Evolutionary conservation across 2,797 vertebrate genomes (phyloP).

Genomic region (Pseudochirops cupreus): DNA sequence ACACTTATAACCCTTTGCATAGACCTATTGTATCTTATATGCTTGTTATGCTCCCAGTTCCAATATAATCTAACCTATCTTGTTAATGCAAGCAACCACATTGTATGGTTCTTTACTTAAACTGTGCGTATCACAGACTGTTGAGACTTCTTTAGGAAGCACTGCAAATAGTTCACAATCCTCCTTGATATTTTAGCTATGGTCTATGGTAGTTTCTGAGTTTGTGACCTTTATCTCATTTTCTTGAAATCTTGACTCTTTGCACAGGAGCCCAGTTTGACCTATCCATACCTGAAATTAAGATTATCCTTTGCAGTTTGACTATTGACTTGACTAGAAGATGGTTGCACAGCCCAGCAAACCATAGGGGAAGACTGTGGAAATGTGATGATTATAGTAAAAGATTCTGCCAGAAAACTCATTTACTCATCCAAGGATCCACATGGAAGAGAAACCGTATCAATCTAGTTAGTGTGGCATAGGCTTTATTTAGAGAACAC

Average conservation of each 20-base stretch:
- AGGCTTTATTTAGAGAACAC: neutral
- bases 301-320: slow-evolving; percentile 31
- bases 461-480: neutral
- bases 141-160: neutral
- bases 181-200: neutral
- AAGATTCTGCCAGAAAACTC: neutral
- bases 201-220: neutral
- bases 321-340: neutral
- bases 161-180: neutral
- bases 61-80: neutral
- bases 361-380: neutral
- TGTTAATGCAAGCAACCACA: neutral
- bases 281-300: neutral
- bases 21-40: neutral
- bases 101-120: neutral
- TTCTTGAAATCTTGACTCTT: neutral
- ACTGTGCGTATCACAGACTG: neutral
- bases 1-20: neutral
- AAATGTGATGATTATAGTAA: neutral
- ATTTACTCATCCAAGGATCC: neutral
- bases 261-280: neutral
- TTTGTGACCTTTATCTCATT: neutral
- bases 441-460: neutral
- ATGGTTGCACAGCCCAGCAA: neutral
- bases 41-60: neutral